These are phyloP conservation scores for Thomomys bottae DNA, from an alignment of 2,113 vertebrate species.

Conservation along the genomic window DNA sequence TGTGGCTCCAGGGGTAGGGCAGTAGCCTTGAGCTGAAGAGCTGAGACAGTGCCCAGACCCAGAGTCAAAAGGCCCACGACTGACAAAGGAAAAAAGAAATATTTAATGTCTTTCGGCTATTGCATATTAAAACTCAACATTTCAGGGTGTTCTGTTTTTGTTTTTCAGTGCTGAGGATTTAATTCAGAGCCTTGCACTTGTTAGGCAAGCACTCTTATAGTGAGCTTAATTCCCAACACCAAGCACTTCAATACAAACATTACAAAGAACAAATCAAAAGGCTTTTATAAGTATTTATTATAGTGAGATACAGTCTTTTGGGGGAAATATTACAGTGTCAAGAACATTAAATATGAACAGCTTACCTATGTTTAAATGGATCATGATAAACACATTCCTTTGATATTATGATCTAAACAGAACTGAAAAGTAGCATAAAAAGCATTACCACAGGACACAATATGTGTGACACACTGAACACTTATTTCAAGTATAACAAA, in stretches of 20 bases:
- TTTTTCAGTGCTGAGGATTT: too few species aligned
- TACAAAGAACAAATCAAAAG: background rate
- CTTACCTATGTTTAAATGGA: background rate
- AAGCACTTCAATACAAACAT: background rate
- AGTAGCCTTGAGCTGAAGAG: too few species aligned
- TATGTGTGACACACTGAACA: background rate
- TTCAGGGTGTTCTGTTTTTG: too few species aligned
- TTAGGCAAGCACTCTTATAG: too few species aligned
- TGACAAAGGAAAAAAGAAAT: too few species aligned
- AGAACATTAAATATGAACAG: background rate
- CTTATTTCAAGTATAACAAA: background rate
- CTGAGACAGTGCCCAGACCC: too few species aligned
- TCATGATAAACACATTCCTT: background rate
- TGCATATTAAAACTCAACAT: background rate
- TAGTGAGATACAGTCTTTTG: background rate
- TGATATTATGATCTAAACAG: background rate
- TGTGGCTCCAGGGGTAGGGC: too few species aligned
- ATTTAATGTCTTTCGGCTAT: background rate
- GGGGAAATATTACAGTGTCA: background rate
- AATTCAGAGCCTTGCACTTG: too few species aligned
- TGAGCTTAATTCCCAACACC: too few species aligned
- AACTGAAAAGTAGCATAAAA: background rate
- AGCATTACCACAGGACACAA: background rate
- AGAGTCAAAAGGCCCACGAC: too few species aligned
- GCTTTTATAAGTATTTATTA: constrained; percentile 49